Evolutionary conservation across 2,888 invertebrate genomes (phyloP), one percentile per base, ranked within the genome.

Genomic region (Noctua fimbriata): DNA sequence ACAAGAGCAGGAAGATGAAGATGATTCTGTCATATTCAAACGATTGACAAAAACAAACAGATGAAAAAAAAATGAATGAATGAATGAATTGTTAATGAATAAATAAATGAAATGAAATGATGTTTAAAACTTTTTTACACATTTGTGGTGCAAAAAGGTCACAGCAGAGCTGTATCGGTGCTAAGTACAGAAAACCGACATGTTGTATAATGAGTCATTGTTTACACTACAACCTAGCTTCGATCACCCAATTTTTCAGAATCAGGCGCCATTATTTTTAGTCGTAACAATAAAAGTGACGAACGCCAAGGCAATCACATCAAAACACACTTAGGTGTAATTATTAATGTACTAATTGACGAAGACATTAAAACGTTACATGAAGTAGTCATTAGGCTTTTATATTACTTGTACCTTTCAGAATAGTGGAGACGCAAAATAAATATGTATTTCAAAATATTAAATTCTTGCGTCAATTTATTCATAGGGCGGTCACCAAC

Each of bases 231-330:
- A 16, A 0, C 28, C 7, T 32, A 63, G 28, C 28, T 16, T 7
- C 44, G 16, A 9, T 10, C n/a, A 67, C 16, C 21, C 6, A 1
- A 41, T 41, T 44, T 36, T 41, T 18, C 69, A 75, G 86, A 85
- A 84, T 85, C 36, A 74, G 86, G 28, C 74, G 69, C 49, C 49
- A 28, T 21, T 69, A 65, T 60, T 75, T 85, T 78, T 63, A 72
- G 67, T 55, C 32, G 18, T 12, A 44, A 32, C 47, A n/a, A 72
- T 52, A 65, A 69, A 78, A 71, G 5, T 77, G 86, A 69, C 52
- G 69, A 55, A 74, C 41, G 72, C 28, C 72, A 36, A 65, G 47
- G 21, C 65, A 75, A 84, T 75, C 67, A 71, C 65, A 69, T 65
- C 36, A 69, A 81, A 84, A 65, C 73, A 52, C 28, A 69, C 55